phyloP scores from a whole-genome alignment of 2,113 vertebrate genomes.

The Pedetes capensis region DNA sequence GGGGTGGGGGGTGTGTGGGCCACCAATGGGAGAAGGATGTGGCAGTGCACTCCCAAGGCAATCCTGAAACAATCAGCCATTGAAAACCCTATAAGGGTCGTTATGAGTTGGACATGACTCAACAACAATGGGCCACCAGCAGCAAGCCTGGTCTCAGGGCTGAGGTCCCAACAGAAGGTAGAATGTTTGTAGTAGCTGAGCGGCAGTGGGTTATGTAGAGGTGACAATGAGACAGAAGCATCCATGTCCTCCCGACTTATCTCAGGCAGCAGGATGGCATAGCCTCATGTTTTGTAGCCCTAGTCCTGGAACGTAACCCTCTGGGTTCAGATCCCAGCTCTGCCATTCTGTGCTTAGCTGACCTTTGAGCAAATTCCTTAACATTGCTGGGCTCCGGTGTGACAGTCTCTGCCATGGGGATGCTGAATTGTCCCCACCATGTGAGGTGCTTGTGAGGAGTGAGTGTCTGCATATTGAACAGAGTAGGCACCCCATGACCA shows the following conservation, averaged over 20 bases:
- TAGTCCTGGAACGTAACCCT: background rate
- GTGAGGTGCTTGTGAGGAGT: background rate
- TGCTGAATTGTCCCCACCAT: background rate
- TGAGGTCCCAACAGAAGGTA: too few relatives aligned
- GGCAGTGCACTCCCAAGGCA: too few relatives aligned
- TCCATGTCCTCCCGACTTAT: background rate
- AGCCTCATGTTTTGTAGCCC: background rate
- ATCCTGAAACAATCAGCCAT: too few relatives aligned
- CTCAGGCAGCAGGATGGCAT: background rate
- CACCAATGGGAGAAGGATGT: too few relatives aligned
- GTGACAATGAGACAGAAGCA: rapidly evolving
- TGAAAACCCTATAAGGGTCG: too few relatives aligned
- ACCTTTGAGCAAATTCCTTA: background rate
- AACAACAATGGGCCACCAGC: too few relatives aligned
- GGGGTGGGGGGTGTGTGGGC: too few relatives aligned
- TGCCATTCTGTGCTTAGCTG: background rate
- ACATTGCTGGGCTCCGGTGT: background rate
- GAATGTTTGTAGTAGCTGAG: background rate
- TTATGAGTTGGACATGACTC: too few relatives aligned
- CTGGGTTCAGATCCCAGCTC: background rate
- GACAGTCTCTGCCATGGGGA: background rate
- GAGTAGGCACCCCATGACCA: rapidly evolving
- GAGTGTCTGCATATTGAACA: background rate
- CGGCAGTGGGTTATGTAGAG: background rate
- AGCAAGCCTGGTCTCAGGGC: too few relatives aligned